Conservation (phyloP, 2,113 vertebrate species). For the Aspiorhynchus laticeps region DNA sequence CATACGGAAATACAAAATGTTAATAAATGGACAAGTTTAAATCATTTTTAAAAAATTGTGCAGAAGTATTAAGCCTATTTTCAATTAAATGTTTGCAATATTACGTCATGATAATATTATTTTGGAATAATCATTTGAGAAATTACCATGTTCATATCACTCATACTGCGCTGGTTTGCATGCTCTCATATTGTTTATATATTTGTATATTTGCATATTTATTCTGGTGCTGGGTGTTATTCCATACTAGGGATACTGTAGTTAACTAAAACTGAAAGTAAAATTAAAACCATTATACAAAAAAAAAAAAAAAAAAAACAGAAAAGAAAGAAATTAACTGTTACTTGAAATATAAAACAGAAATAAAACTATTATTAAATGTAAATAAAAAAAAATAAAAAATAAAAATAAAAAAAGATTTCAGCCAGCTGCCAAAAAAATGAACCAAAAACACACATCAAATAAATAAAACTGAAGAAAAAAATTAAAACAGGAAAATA, state of each 20-base stretch:
- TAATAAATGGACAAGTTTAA: background rate
- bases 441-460: no score
- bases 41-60: background rate
- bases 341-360: no score
- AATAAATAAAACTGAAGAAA: no score
- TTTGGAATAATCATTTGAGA: background rate
- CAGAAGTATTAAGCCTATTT: background rate
- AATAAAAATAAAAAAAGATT: no score
- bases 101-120: background rate
- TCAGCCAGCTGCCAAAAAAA: no score
- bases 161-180: background rate
- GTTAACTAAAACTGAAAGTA: background rate
- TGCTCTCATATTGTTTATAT: background rate
- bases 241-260: background rate
- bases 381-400: no score
- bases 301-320: no score
- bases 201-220: background rate
- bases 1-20: background rate
- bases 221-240: background rate
- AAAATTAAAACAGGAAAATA: no score
- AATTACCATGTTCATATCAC: background rate
- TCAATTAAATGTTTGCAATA: background rate
- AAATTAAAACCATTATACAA: no score
- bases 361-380: no score
- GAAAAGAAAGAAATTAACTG: no score